These are phyloP conservation scores for Drosophila anomalata DNA, from an alignment of 2,888 invertebrate genomes.

Conservation along the genomic window DNA sequence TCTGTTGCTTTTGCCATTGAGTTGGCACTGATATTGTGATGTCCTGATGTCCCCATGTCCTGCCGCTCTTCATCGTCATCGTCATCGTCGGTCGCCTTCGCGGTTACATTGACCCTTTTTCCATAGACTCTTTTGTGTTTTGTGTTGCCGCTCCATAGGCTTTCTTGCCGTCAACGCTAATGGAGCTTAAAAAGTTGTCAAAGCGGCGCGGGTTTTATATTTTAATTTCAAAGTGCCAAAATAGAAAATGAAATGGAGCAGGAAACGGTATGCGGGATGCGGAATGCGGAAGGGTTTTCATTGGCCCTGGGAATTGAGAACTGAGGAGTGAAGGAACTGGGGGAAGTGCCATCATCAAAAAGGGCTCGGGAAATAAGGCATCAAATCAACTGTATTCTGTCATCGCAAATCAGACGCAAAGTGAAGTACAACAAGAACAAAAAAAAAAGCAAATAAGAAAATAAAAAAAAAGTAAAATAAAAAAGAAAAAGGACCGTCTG, in stretches of 20 bases:
- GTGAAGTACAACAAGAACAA: slow-evolving; percentile 28
- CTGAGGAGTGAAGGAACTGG: neutral
- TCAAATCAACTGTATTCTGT: slow-evolving; percentile 60
- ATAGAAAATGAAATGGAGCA: slow-evolving; percentile 69
- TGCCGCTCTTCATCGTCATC: slow-evolving; percentile 40
- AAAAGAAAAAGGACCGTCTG: neutral
- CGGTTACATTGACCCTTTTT: slow-evolving; percentile 74
- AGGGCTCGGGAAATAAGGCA: slow-evolving; percentile 42
- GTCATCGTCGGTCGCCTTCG: slow-evolving; percentile 61
- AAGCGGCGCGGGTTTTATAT: slow-evolving; percentile 70
- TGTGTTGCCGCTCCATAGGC: slow-evolving; percentile 56
- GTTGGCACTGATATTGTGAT: slow-evolving; percentile 21
- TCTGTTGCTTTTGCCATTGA: slow-evolving; percentile 15
- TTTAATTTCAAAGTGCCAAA: slow-evolving; percentile 73
- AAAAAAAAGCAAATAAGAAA: neutral
- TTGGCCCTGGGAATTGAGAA: neutral
- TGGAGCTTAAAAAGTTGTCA: slow-evolving; percentile 78
- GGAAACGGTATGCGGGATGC: neutral
- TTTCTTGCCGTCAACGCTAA: slow-evolving; percentile 71
- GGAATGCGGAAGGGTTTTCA: neutral
- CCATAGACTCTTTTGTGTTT: slow-evolving; percentile 42
- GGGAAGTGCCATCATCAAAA: slow-evolving; percentile 31
- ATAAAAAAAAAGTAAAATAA: too few relatives aligned
- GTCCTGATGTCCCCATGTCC: slow-evolving; percentile 60
- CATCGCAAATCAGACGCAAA: slow-evolving; percentile 71